Evolutionary conservation across 2,888 invertebrate species (phyloP).

Genomic region (Tetramorium bicarinatum): DNA sequence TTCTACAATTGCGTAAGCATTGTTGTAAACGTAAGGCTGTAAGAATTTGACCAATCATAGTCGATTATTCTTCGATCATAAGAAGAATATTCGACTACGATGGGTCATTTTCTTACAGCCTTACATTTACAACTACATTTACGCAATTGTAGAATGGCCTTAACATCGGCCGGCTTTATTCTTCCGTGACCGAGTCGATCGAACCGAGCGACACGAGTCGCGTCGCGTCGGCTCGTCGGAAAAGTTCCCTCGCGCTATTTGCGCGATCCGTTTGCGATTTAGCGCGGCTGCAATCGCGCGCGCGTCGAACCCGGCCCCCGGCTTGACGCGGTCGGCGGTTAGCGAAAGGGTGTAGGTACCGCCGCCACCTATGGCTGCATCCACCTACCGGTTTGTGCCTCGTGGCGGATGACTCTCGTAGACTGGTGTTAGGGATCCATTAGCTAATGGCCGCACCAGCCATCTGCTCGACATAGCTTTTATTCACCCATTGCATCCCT

Average conservation of each 20-base stretch:
- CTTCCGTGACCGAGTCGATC: slow-evolving; percentile 53
- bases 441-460: slow-evolving; percentile 84
- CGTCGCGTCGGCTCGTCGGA: slow-evolving; percentile 47
- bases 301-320: slow-evolving; percentile 61
- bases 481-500: slow-evolving; percentile 74
- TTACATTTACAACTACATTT: too few relatives aligned
- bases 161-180: slow-evolving; percentile 10
- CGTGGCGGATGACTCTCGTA: slow-evolving; percentile 76
- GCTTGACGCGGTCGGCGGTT: slow-evolving; percentile 57
- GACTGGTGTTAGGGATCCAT: slow-evolving; percentile 83
- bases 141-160: too few relatives aligned
- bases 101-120: too few relatives aligned
- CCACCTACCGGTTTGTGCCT: slow-evolving; percentile 74
- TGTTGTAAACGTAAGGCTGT: too few relatives aligned
- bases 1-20: too few relatives aligned
- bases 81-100: too few relatives aligned
- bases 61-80: too few relatives aligned
- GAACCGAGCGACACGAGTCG: slow-evolving; percentile 49
- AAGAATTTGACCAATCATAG: too few relatives aligned
- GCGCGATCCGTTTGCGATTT: slow-evolving; percentile 73
- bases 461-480: slow-evolving; percentile 83
- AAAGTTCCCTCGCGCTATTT: slow-evolving; percentile 59
- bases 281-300: slow-evolving; percentile 70
- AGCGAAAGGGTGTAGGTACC: slow-evolving; percentile 65
- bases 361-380: slow-evolving; percentile 67